These are phyloP conservation scores for Graptemys geographica DNA, from an alignment of 2,797 vertebrate species.

Conservation along the genomic window DNA sequence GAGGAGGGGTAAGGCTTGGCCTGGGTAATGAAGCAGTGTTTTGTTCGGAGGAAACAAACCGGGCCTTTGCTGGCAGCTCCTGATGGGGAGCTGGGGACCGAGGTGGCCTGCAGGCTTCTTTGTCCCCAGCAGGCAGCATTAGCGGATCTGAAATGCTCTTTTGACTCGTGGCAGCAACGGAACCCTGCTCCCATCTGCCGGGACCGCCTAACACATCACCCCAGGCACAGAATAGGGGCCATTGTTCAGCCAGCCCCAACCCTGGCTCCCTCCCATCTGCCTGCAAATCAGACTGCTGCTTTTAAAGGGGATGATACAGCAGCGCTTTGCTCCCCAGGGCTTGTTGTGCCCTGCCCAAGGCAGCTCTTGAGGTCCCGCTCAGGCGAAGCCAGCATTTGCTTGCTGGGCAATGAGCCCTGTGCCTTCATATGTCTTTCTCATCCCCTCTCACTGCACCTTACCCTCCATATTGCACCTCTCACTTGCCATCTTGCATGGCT, in stretches of 20 bases:
- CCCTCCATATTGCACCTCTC: not conserved
- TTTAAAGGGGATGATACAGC: rapidly evolving
- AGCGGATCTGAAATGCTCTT: not conserved
- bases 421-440: not conserved
- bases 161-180: not conserved
- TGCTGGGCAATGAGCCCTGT: rapidly evolving
- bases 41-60: not conserved
- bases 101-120: not conserved
- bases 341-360: not conserved
- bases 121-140: not conserved
- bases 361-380: rapidly evolving
- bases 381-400: rapidly evolving
- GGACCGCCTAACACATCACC: not conserved
- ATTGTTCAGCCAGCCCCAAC: not conserved
- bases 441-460: not conserved
- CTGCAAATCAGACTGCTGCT: rapidly evolving
- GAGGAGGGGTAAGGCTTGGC: not conserved
- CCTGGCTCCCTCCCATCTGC: not conserved
- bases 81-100: not conserved
- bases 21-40: not conserved
- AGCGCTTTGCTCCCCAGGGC: rapidly evolving
- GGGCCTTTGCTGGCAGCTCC: not conserved
- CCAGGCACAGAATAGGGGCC: not conserved
- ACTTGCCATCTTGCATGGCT: not conserved
- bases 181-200: not conserved